Evolutionary conservation across 1,140 invertebrate species (phyloP).

Genomic region (Diprion similis): DNA sequence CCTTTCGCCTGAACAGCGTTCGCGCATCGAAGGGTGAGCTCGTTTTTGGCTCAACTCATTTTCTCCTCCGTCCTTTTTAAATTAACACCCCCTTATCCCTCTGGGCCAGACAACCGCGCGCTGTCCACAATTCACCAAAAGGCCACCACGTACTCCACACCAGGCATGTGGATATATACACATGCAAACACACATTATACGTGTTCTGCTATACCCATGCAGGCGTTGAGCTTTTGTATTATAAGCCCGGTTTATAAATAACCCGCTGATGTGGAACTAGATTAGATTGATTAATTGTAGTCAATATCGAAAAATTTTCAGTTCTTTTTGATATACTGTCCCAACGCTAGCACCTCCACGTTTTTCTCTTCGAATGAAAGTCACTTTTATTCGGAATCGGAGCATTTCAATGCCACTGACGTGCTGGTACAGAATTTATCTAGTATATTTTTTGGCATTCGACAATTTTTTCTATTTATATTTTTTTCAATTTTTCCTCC

Average conservation of each 20-base stretch:
- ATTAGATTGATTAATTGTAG: not conserved
- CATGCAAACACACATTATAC: no score
- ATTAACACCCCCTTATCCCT: not conserved
- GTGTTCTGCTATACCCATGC: not conserved
- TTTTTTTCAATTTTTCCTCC: no score
- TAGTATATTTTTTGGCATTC: no score
- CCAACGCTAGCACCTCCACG: no score
- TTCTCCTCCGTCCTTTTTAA: not conserved
- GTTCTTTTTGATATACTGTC: no score
- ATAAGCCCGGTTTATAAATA: not conserved
- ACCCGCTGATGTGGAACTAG: not conserved
- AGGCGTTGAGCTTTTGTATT: not conserved
- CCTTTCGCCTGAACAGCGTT: not conserved
- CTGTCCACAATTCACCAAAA: slow-evolving; percentile 1
- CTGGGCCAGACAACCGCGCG: not conserved
- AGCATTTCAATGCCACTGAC: no score
- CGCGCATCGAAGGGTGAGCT: not conserved
- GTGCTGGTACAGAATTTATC: no score
- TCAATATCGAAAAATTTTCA: not conserved
- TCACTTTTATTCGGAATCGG: no score
- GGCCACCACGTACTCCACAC: not conserved
- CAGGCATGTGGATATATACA: not conserved
- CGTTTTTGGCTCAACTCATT: no score
- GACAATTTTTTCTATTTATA: no score
- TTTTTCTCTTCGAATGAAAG: no score